These are phyloP conservation scores for Chaenodraco wilsoni DNA, from an alignment of 2,797 vertebrate species.

Conservation along the genomic window DNA sequence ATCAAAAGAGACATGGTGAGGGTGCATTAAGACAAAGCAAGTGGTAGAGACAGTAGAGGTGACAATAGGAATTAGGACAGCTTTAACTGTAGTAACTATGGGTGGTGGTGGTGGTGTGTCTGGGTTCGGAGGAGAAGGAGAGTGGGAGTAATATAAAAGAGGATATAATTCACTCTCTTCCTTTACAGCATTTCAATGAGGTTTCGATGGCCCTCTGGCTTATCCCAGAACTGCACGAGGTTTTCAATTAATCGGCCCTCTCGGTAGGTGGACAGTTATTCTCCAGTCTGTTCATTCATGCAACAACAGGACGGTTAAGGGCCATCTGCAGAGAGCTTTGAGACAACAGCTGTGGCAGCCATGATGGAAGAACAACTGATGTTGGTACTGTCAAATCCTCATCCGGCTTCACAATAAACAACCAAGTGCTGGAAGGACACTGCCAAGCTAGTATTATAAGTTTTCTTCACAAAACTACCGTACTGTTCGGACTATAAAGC, in stretches of 20 bases:
- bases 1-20: background rate
- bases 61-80: conserved; percentile 53
- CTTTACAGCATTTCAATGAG: conserved; percentile 33
- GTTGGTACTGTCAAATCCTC: background rate
- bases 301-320: conserved; percentile 23
- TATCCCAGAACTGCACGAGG: conserved; percentile 21
- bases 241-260: conserved; percentile 32
- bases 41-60: conserved; percentile 21
- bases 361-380: background rate
- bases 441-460: background rate
- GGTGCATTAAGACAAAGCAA: conserved; percentile 13
- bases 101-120: conserved; percentile 19
- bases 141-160: background rate
- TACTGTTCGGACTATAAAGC: no score
- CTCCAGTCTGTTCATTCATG: conserved; percentile 13
- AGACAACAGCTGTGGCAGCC: background rate
- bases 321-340: background rate
- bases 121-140: background rate
- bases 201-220: conserved; percentile 28
- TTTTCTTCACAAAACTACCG: background rate
- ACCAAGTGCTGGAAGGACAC: background rate
- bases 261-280: conserved; percentile 9
- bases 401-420: background rate
- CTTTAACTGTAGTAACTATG: conserved; percentile 42
- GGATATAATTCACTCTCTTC: conserved; percentile 15